These are phyloP conservation scores for Melanerpes aurifrons DNA, from an alignment of 2,113 vertebrate genomes.

Conservation along the genomic window DNA sequence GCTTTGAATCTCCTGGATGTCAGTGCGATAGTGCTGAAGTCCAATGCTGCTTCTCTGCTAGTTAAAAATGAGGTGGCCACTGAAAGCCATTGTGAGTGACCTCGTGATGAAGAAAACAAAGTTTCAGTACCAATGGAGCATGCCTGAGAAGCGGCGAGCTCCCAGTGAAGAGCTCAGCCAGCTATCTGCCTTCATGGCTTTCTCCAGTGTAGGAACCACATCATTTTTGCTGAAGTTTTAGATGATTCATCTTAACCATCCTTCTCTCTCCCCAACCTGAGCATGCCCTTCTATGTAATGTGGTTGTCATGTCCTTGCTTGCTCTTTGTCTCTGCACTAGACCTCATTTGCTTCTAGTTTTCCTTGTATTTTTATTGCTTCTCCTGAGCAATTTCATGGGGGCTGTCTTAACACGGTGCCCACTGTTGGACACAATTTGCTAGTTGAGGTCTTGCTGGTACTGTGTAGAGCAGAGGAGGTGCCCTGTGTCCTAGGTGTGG, in stretches of 20 bases:
- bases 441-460: neutral
- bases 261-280: neutral
- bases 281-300: neutral
- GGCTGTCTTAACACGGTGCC: neutral
- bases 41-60: neutral
- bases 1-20: neutral
- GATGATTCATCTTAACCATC: slow-evolving; percentile 1
- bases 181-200: neutral
- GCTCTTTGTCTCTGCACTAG: neutral
- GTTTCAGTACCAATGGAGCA: too few relatives aligned
- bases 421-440: neutral
- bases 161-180: neutral
- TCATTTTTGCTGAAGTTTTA: slow-evolving; percentile 19
- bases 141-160: neutral
- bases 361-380: neutral
- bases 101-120: neutral
- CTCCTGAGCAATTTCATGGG: neutral
- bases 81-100: neutral
- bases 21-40: neutral
- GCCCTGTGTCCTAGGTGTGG: neutral
- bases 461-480: neutral
- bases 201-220: neutral
- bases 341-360: neutral
- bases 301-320: neutral
- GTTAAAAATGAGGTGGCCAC: neutral